These are phyloP conservation scores for Sepioteuthis lessoniana DNA, from an alignment of 2,888 invertebrate genomes.

Conservation along the genomic window DNA sequence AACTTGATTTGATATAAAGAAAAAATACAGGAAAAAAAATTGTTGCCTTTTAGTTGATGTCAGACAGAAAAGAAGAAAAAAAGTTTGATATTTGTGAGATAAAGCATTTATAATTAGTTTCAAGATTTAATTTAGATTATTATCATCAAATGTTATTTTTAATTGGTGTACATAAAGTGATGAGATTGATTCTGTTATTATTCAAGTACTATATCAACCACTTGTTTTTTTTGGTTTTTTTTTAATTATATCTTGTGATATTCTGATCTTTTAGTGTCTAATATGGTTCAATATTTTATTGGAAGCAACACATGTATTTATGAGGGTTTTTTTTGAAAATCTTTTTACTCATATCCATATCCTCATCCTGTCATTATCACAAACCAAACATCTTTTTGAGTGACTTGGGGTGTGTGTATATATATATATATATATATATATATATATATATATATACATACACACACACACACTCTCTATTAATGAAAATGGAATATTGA, in stretches of 20 bases:
- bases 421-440: too few relatives aligned
- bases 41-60: neutral
- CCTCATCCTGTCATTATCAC: neutral
- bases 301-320: neutral
- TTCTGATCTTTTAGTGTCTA: neutral
- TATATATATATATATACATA: too few relatives aligned
- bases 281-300: neutral
- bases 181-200: neutral
- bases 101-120: neutral
- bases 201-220: neutral
- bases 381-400: neutral
- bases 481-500: too few relatives aligned
- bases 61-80: neutral
- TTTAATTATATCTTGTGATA: neutral
- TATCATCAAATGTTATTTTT: neutral
- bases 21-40: neutral
- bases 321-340: neutral
- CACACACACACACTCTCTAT: too few relatives aligned
- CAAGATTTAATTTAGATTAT: neutral
- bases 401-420: too few relatives aligned
- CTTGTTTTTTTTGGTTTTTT: neutral
- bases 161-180: neutral
- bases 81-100: neutral
- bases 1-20: neutral
- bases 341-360: neutral